Evolutionary conservation across 2,888 invertebrate genomes (phyloP).

Genomic region (Panopea generosa): DNA sequence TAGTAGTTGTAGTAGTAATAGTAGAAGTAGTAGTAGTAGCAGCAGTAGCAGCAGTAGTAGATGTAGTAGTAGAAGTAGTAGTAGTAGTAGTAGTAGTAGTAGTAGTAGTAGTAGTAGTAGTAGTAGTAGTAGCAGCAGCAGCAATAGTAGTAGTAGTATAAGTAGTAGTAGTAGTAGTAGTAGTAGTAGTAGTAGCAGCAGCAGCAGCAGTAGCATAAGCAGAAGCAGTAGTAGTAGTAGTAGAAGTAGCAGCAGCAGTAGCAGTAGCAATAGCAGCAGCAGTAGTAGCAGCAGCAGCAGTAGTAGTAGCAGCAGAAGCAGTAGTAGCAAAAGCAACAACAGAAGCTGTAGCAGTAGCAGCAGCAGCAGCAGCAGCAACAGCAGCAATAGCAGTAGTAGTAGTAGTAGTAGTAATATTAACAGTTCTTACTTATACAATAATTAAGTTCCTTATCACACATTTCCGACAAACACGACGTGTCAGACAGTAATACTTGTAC

Average conservation of each 20-base stretch:
- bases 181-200: constrained; percentile 28
- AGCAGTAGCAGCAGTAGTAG: constrained; percentile 20
- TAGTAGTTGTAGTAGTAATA: constrained; percentile 3
- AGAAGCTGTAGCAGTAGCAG: constrained; percentile 7
- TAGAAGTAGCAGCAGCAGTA: constrained; percentile 10
- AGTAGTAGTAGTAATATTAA: too few species aligned
- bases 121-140: constrained; percentile 23
- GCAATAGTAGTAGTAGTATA: too few species aligned
- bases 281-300: constrained; percentile 27
- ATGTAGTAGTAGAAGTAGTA: constrained; percentile 24
- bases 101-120: constrained; percentile 32
- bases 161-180: too few species aligned
- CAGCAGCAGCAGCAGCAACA: neutral
- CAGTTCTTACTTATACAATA: too few species aligned
- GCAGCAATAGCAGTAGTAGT: too few species aligned
- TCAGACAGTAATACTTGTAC: too few species aligned
- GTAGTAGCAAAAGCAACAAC: constrained; percentile 17
- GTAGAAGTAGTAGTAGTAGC: constrained; percentile 26
- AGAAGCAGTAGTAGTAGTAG: constrained; percentile 15
- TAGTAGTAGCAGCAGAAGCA: constrained; percentile 28
- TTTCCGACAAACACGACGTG: too few species aligned
- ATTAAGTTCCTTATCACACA: too few species aligned
- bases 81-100: constrained; percentile 32
- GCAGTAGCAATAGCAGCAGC: constrained; percentile 26
- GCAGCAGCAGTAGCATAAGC: constrained; percentile 12